A percentile compares a stretch with the other conserved stretches of the same genome.
Evolutionary conservation across 2,113 vertebrate genomes (phyloP).

Genomic region (Oreochromis spilurus): DNA sequence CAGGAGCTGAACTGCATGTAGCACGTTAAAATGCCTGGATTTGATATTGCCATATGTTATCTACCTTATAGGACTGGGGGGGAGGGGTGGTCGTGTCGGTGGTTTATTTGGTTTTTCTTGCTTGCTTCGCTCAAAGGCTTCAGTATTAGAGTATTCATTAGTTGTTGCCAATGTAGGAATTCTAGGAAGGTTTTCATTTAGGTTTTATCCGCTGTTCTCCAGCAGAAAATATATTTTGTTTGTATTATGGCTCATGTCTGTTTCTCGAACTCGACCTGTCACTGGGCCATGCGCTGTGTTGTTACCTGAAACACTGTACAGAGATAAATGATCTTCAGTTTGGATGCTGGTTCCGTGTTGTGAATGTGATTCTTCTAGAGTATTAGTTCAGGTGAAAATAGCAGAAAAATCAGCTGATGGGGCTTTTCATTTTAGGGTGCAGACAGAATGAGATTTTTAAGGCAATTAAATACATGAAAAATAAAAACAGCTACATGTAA

Average conservation of each 20-base stretch:
- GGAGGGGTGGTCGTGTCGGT: not conserved
- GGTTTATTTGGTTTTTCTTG: constrained; percentile 27
- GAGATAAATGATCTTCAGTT: constrained; percentile 7
- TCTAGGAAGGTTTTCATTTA: constrained; percentile 7
- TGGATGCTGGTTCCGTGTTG: not conserved
- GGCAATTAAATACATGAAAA: not conserved
- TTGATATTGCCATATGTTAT: constrained; percentile 47
- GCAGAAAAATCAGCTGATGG: not conserved
- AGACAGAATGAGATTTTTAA: not conserved
- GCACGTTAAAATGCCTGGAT: constrained; percentile 21
- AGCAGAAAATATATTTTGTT: not conserved
- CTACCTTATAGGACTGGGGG: constrained; percentile 23
- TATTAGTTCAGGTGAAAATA: not conserved
- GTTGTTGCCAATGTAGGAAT: not conserved
- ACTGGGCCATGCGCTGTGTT: not conserved
- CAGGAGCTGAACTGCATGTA: constrained; percentile 32
- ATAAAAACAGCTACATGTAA: not conserved
- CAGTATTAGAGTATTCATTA: constrained; percentile 24
- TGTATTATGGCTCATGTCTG: constrained; percentile 20
- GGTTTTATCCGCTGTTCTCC: constrained; percentile 50
- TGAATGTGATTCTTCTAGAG: not conserved
- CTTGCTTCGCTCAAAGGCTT: constrained; percentile 23
- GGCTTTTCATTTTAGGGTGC: not conserved
- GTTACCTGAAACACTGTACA: not conserved
- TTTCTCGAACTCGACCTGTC: constrained; percentile 14